These are phyloP conservation scores for Melanotus villosus DNA, from an alignment of 2,888 invertebrate species.

Conservation along the genomic window DNA sequence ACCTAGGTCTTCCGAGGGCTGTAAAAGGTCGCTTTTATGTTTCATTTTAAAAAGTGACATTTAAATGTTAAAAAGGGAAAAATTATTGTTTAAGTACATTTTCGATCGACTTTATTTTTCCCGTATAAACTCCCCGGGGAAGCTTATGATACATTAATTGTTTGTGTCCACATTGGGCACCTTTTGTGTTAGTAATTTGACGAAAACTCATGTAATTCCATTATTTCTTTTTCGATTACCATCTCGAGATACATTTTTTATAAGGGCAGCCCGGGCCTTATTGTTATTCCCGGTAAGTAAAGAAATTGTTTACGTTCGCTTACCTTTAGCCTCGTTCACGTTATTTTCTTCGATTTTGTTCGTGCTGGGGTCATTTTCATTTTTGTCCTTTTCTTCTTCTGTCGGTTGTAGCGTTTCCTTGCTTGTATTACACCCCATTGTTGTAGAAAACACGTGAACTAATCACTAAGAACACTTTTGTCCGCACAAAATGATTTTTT, in stretches of 20 bases:
- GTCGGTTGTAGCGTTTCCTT: slow-evolving; percentile 69
- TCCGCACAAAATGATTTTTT: slow-evolving; percentile 21
- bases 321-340: slow-evolving; percentile 33
- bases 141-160: too few relatives aligned
- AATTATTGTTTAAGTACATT: too few relatives aligned
- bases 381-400: slow-evolving; percentile 58
- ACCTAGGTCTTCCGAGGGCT: background rate
- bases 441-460: background rate
- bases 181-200: too few relatives aligned
- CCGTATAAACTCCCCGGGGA: too few relatives aligned
- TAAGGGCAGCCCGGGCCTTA: background rate
- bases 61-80: too few relatives aligned
- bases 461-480: slow-evolving; percentile 7
- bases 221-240: background rate
- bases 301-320: background rate
- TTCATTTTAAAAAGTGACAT: too few relatives aligned
- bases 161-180: too few relatives aligned
- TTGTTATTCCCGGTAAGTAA: background rate
- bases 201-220: too few relatives aligned
- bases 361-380: slow-evolving; percentile 37
- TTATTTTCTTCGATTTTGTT: slow-evolving; percentile 30
- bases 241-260: background rate
- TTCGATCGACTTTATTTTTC: too few relatives aligned
- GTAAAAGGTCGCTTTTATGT: too few relatives aligned
- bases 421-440: slow-evolving; percentile 76